Evolutionary conservation across 2,113 vertebrate species (phyloP).

Genomic region (Monarcha castaneiventris): DNA sequence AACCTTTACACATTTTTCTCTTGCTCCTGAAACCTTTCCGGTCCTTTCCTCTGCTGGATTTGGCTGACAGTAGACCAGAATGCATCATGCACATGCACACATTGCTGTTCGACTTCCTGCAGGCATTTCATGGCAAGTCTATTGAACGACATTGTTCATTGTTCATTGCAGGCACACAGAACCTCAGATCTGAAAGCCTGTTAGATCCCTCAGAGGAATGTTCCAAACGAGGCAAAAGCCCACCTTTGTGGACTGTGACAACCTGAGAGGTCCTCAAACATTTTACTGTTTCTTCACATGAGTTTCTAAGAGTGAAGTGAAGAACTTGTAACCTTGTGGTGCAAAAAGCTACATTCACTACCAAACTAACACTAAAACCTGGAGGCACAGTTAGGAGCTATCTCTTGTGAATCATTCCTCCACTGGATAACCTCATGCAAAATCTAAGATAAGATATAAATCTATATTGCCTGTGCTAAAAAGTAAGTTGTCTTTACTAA

Average conservation of each 20-base stretch:
- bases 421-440: not conserved
- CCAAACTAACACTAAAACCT: not conserved
- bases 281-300: not conserved
- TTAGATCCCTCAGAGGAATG: not conserved
- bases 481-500: not conserved
- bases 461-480: not conserved
- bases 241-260: not conserved
- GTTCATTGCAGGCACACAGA: not conserved
- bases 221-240: not conserved
- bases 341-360: not conserved
- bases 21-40: conserved; percentile 27
- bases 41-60: conserved; percentile 18
- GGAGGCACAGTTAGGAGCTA: not conserved
- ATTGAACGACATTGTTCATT: not conserved
- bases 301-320: not conserved
- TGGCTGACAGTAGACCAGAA: not conserved
- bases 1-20: conserved; percentile 61
- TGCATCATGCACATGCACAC: not conserved
- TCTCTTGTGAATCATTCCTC: not conserved
- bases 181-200: not conserved
- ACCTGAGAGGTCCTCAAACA: not conserved
- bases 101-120: not conserved
- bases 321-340: not conserved
- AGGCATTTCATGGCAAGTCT: not conserved
- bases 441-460: not conserved